Evolutionary conservation across 2,888 invertebrate genomes (phyloP), one percentile per base, ranked within the genome.

Genomic region (Andrena haemorrhoa): DNA sequence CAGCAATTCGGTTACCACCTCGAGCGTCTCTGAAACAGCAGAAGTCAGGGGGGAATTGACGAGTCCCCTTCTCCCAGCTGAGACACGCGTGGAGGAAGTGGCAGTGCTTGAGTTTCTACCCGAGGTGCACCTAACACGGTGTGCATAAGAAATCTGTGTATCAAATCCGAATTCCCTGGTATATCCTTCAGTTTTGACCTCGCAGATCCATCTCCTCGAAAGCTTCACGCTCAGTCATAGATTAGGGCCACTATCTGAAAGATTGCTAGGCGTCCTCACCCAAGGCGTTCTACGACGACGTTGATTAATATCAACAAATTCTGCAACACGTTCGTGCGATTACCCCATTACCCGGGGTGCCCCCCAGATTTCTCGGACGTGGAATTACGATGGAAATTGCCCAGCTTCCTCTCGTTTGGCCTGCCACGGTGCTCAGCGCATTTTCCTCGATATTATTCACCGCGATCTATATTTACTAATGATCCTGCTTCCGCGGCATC

Each of bases 231-330:
- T n/a, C 8, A 56, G 47, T 35, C 33, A 26, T 8, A 65, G n/a
- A 58, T 61, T 26, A 20, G 53, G 74, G 66, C 60, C 71, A 76
- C 70, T 73, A 83, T 75, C 75, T 64, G 29, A 73, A 53, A 63
- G 76, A 83, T 85, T 76, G 64, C 79, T 29, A 60, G 65, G 26
- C 72, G 66, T 29, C 33, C 73, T 68, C 35, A n/a, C 51, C 35
- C 33, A 41, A 26, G 64, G 74, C 79, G 69, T 53, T 29, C 26
- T 41, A 29, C 56, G 51, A 69, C 60, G 83, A 86, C 84, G 79
- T 81, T 82, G 86, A 86, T 86, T 86, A 84, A 86, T 86, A 86
- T 84, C 84, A 68, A 86, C 83, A 83, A 80, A 86, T 86, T 86
- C 84, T 84, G 77, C 73, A 53, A 76, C 77, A 71, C 76, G 72